Conservation (phyloP, 1,140 invertebrate genomes). For the Lycorma delicatula region DNA sequence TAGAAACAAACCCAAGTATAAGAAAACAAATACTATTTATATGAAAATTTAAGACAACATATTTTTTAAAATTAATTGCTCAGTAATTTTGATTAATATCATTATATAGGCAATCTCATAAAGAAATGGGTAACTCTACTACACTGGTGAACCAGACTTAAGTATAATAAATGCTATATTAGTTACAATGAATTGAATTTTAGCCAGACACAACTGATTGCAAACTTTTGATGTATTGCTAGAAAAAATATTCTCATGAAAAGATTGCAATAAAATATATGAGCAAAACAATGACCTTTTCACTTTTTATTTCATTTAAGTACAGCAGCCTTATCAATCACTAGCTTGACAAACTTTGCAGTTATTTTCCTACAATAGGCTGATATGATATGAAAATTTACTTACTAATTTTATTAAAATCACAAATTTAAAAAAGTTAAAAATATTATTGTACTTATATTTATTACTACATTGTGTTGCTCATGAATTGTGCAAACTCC, state of each 20-base stretch:
- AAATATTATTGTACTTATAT: not conserved
- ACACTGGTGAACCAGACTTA: not conserved
- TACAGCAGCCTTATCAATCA: too few species aligned
- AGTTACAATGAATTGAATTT: slow-evolving; percentile 1
- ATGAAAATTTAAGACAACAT: too few species aligned
- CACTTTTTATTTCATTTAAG: too few species aligned
- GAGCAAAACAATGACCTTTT: not conserved
- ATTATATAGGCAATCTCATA: slow-evolving; percentile 7
- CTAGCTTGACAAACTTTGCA: too few species aligned
- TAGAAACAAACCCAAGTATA: too few species aligned
- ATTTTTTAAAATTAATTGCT: too few species aligned
- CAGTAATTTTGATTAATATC: too few species aligned
- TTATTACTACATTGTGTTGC: not conserved
- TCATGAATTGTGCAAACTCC: not conserved
- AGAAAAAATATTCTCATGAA: not conserved
- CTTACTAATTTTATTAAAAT: too few species aligned
- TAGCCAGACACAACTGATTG: not conserved
- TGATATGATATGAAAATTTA: too few species aligned
- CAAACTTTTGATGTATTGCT: not conserved
- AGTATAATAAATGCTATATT: not conserved
- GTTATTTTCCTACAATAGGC: too few species aligned
- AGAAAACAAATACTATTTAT: too few species aligned
- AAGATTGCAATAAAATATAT: not conserved
- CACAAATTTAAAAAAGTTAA: too few species aligned
- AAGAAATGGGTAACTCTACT: not conserved